Base-by-base conservation (phyloP, 37 sponge, comb jelly and placozoan species). In the Eunapius fragilis region DNA sequence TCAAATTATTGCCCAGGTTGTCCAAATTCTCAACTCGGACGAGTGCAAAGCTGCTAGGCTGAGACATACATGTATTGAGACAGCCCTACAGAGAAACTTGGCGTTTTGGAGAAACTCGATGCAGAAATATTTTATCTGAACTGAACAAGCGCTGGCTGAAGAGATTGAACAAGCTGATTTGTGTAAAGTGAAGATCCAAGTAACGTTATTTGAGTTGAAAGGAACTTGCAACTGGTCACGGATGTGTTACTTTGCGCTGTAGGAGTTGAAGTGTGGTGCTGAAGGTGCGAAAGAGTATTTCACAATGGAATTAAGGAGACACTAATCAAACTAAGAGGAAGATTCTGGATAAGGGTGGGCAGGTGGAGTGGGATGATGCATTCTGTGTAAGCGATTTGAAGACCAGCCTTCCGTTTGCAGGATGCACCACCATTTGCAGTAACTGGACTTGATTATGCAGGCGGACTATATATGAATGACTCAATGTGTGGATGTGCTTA, bases 81-180 rank as follows among this genome's bases (percentile, higher is more conserved):
- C 74, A 19, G 31, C n/a, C 3, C 10, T 81, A 6, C n/a, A 69
- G 82, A 81, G 37, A 81, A 81, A 71, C 36, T 81, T 30, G 37
- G 25, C 71, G 6, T n/a, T 70, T 11, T 81, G 2, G 71, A 70
- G 34, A 22, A 36, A 31, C 33, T 83, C 3, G 84, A 83, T 74
- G 75, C 27, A n/a, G 84, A 74, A 49, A 83, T 83, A 17, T 12
- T 83, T n/a, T 50, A 83, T 75, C n/a, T 81, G n/a, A 70, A 35
- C 25, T 30, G 84, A 74, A n/a, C 34, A 67, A 36, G 84, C 35
- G 3, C 30, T 83, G 7, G 75, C 26, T 23, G 49, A 28, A 23
- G 82, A 81, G 37, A 81, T 81, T 81, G 82, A 81, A 31, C 71
- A 81, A 31, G 82, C 82, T 33, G 84, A 83, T 83, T 50, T 27